These are phyloP conservation scores for Myiopsitta monachus DNA, from an alignment of 2,113 vertebrate genomes.

Conservation along the genomic window DNA sequence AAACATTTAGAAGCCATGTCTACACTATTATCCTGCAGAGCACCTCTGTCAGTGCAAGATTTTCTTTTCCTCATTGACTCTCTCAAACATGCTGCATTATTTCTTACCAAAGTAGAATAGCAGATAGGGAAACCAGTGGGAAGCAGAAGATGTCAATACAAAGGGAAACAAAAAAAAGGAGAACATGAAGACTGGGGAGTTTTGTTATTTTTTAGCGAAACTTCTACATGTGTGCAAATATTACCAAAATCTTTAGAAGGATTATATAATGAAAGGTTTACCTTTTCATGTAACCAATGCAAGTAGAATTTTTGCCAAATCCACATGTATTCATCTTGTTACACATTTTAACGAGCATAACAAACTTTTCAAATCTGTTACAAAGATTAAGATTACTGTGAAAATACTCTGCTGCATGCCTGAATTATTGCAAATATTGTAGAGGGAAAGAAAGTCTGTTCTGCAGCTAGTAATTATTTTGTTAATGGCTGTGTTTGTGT, in stretches of 20 bases:
- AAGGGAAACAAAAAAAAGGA: not conserved
- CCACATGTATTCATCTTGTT: not conserved
- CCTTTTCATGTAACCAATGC: not conserved
- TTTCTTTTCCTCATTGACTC: not conserved
- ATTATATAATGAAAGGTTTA: not conserved
- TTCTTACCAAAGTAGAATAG: not conserved
- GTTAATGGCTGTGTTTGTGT: constrained; percentile 44
- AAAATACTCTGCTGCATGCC: not conserved
- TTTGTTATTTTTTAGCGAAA: not conserved
- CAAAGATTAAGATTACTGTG: not conserved
- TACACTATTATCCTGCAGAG: constrained; percentile 1
- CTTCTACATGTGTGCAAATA: not conserved
- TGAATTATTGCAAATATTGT: not conserved
- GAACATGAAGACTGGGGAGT: not conserved
- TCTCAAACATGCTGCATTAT: not conserved
- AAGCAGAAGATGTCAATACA: not conserved
- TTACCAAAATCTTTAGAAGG: not conserved
- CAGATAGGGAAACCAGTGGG: not conserved
- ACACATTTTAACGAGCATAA: not conserved
- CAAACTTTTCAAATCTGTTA: not conserved
- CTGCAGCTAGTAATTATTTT: constrained; percentile 31
- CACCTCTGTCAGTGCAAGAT: not conserved
- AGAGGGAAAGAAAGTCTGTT: not conserved
- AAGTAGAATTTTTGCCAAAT: not conserved
- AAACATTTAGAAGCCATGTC: constrained; percentile 5